These are phyloP conservation scores for Carcharodon carcharias DNA, from an alignment of 2,797 vertebrate species.

Conservation along the genomic window DNA sequence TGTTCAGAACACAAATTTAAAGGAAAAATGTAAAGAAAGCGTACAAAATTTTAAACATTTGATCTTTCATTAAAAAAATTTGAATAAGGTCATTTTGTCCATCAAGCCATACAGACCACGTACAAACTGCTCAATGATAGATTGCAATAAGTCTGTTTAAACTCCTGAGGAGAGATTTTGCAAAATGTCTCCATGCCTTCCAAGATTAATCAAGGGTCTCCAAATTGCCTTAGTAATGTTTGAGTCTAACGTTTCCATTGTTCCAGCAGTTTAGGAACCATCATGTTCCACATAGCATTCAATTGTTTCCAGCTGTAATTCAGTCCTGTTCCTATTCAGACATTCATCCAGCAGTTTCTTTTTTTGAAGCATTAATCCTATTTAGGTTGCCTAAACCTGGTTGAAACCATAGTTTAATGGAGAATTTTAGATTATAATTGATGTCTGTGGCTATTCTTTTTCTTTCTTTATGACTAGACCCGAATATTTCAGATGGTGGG, in stretches of 20 bases:
- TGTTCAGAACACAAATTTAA: background rate
- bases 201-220: background rate
- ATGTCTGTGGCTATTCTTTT: background rate
- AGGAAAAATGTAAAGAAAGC: background rate
- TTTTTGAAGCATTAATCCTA: constrained; percentile 9
- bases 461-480: background rate
- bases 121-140: background rate
- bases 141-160: background rate
- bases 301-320: constrained; percentile 9
- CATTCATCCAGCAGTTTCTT: background rate
- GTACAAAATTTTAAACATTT: background rate
- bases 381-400: background rate
- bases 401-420: background rate
- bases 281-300: constrained; percentile 2
- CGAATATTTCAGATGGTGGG: too few relatives aligned
- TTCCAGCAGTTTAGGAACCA: background rate
- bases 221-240: background rate
- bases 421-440: background rate
- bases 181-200: background rate
- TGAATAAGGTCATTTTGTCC: background rate
- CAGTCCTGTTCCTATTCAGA: background rate
- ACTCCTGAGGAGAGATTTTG: background rate
- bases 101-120: background rate
- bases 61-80: background rate
- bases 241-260: background rate